Evolutionary conservation across 2,113 vertebrate genomes (phyloP), one percentile per base, ranked within the genome.

Genomic region (Petaurus breviceps): DNA sequence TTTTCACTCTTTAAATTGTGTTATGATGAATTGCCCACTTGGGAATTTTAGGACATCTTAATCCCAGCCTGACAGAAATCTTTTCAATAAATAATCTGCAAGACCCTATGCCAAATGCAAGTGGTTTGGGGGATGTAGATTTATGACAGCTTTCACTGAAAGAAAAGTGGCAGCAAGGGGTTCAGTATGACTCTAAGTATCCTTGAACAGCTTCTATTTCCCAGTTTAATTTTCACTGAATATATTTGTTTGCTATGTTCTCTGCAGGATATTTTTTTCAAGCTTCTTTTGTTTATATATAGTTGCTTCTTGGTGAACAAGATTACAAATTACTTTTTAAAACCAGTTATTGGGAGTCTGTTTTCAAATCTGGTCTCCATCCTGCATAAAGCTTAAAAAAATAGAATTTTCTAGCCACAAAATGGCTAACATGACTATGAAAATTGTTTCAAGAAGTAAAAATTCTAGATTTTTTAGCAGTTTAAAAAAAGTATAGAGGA

Each of bases 41-140:
- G 98, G 97, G 98, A 97, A 97, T 98, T 98, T 98, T 96, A 98
- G 97, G 97, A 98, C 95, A 96, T 98, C 98, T 99, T 99, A 98
- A 99, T 99, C 98, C 98, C 97, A 97, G 92, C 91, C 95, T 98
- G 98, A 98, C 98, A 99, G 98, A 98, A 95, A 90, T 97, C 94
- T 96, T 94, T 97, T 95, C 0, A 0, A 99, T 98, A 98, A 99
- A 98, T 98, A 98, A 99, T 98, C 54, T 94, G 95, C 94, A 96
- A 98, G 47, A 90, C 92, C 91, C 68, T 97, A 61, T 98, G 97
- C 96, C 98, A 98, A 98, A 98, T 98, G 95, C 95, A 97, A 98
- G 96, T 84, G 96, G 77, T 95, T 98, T 97, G 77, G 96, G 95
- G 94, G 94, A 97, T 97, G 96, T 92, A 97, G 98, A 98, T 98